A percentile compares a stretch with the other conserved stretches of the same genome.
Evolutionary conservation across 2,113 vertebrate species (phyloP).

Genomic region (Zapornia atra): DNA sequence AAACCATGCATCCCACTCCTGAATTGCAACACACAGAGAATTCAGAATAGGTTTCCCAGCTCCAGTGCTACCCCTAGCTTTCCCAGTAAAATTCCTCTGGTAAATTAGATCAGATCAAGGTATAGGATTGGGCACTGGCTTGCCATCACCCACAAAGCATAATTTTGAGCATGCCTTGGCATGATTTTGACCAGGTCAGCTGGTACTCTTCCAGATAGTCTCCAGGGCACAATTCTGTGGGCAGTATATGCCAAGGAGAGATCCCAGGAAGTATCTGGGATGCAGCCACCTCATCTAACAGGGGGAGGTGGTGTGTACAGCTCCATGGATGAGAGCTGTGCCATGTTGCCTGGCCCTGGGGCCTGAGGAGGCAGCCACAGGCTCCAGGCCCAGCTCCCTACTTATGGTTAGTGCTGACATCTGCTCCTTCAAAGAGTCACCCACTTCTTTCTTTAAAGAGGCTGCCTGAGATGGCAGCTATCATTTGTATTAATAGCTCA

Average conservation of each 20-base stretch:
- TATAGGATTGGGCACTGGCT: neutral
- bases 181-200: neutral
- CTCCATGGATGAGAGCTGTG: neutral
- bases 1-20: neutral
- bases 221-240: neutral
- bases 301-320: neutral
- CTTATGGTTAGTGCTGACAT: rapidly evolving
- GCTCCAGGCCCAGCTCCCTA: neutral
- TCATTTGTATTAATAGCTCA: neutral
- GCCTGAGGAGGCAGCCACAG: rapidly evolving
- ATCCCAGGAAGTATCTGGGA: neutral
- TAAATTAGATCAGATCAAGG: neutral
- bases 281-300: rapidly evolving
- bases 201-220: neutral
- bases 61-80: neutral
- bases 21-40: neutral
- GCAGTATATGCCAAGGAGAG: rapidly evolving
- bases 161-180: neutral
- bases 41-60: neutral
- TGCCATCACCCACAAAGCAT: neutral
- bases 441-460: neutral
- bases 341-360: rapidly evolving
- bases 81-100: neutral
- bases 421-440: neutral
- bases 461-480: neutral